Evolutionary conservation across 2,797 vertebrate genomes (phyloP), one percentile per base, ranked within the genome.

Genomic region (Neosilurus mollespiculum): DNA sequence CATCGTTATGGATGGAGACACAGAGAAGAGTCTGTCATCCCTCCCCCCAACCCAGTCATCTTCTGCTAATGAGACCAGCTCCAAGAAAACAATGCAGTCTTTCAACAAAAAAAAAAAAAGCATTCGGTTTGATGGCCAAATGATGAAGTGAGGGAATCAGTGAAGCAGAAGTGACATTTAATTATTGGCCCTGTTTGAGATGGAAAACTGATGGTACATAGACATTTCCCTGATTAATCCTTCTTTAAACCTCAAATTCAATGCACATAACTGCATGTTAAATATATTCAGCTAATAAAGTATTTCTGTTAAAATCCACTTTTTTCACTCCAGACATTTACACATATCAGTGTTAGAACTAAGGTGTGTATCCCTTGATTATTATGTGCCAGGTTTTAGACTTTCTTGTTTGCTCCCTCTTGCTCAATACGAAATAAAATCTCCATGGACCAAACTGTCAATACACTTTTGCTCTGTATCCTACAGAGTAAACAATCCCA

Each of bases 101-200:
- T 95, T 96, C 94, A 91, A 91, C 93, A 92, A 93, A 30, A 30
- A 30, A 93, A 93, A 95, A 94, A 96, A 93, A 95, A 87, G 83
- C 91, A 93, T 95, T 96, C 93, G 93, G 93, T 92, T 92, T 91
- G 92, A 94, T 93, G 93, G 94, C 93, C 94, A 95, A 95, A 94
- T 91, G 94, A 93, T 95, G 94, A 95, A 95, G 95, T 95, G 96
- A 95, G 95, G 94, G 93, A 96, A 95, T 95, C 94, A 96, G 93
- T 93, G 93, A 93, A 95, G 95, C 95, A 95, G 94, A 97, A 97
- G 94, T 95, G 93, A 95, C 95, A 95, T 96, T 96, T 96, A 96
- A 97, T 97, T 96, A 96, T 91, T 94, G 94, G 95, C 96, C 95
- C 90, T 93, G 94, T 88, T 88, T 95, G 93, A 93, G 95, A 95